Evolutionary conservation across 2,888 invertebrate genomes (phyloP).

Genomic region (Peribatodes rhomboidaria): DNA sequence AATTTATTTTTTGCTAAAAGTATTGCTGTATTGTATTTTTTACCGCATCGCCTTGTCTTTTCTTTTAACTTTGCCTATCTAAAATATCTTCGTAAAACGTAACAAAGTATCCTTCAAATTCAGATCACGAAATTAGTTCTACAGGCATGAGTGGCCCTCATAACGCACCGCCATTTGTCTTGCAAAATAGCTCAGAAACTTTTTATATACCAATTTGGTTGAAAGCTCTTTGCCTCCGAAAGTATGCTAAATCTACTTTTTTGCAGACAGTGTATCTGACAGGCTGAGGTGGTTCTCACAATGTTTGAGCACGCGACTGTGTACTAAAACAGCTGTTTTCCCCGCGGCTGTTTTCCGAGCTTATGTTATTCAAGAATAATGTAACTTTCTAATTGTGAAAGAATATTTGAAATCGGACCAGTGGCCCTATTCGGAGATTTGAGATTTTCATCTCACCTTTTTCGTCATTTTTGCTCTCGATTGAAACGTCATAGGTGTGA

Average conservation of each 20-base stretch:
- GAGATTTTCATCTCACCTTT: too few relatives aligned
- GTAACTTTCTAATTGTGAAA: too few relatives aligned
- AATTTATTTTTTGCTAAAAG: too few relatives aligned
- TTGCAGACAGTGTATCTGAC: slow-evolving; percentile 18
- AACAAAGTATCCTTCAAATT: slow-evolving; percentile 20
- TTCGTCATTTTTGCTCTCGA: too few relatives aligned
- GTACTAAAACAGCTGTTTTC: too few relatives aligned
- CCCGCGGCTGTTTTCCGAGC: too few relatives aligned
- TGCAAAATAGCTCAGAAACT: slow-evolving; percentile 30
- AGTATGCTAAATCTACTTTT: slow-evolving; percentile 30
- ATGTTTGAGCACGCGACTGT: too few relatives aligned
- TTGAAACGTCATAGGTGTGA: too few relatives aligned
- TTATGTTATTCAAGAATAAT: too few relatives aligned
- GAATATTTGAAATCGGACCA: too few relatives aligned
- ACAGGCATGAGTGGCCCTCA: slow-evolving; percentile 25
- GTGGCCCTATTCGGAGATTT: too few relatives aligned
- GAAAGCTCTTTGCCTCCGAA: slow-evolving; percentile 22
- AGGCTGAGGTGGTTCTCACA: slow-evolving; percentile 8
- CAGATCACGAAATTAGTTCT: slow-evolving; percentile 29
- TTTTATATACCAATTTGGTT: slow-evolving; percentile 36
- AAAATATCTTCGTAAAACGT: neutral
- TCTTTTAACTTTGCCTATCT: neutral
- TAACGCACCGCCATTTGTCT: slow-evolving; percentile 34
- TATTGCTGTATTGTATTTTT: too few relatives aligned
- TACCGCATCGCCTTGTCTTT: neutral